Evolutionary conservation across 1,140 invertebrate species (phyloP).

Genomic region (Periplaneta americana): DNA sequence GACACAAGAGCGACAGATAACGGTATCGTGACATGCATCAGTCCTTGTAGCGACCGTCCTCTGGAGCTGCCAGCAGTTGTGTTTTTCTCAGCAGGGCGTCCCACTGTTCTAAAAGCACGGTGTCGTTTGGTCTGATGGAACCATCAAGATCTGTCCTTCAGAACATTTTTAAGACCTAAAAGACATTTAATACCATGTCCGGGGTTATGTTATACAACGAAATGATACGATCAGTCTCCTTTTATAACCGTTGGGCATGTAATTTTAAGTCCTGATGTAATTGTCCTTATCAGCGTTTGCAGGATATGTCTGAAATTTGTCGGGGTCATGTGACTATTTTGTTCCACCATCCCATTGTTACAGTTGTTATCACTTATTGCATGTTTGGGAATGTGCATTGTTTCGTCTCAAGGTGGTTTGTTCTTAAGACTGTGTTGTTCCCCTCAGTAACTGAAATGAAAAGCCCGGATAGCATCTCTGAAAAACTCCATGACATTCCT

Average conservation of each 20-base stretch:
- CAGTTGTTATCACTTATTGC: no score
- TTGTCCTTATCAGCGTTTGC: neutral
- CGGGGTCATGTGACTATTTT: no score
- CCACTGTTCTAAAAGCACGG: neutral
- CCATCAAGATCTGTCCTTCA: neutral
- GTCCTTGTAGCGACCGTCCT: neutral
- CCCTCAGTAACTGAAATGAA: no score
- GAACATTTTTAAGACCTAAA: neutral
- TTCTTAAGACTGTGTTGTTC: no score
- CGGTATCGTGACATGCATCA: conserved; percentile 4
- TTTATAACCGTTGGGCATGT: neutral
- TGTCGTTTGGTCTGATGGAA: neutral
- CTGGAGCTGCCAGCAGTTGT: neutral
- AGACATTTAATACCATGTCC: neutral
- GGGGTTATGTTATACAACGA: neutral
- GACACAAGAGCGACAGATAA: neutral
- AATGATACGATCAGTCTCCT: no score
- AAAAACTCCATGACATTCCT: no score
- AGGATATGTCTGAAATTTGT: neutral
- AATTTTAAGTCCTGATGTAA: neutral
- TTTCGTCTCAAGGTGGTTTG: no score
- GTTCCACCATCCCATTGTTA: no score
- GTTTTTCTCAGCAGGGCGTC: neutral
- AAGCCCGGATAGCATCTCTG: no score
- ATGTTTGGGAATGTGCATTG: no score